A percentile compares a stretch with the other conserved stretches of the same genome.
Conservation (phyloP, 2,888 invertebrate species). For the Leptinotarsa peninsularis region DNA sequence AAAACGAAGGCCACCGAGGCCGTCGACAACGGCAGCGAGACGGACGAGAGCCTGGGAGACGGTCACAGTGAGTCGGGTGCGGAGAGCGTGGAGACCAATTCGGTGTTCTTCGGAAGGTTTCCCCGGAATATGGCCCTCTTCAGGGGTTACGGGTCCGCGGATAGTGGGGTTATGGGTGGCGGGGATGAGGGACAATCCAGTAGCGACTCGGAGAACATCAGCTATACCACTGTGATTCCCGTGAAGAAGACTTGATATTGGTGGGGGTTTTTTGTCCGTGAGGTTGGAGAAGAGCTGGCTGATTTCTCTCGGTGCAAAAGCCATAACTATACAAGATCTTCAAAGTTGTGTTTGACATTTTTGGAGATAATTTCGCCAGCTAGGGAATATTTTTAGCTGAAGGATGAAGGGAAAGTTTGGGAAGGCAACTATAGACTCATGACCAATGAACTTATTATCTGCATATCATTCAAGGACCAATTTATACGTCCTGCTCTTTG, state of each 20-base stretch:
- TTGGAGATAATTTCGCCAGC: too few species aligned
- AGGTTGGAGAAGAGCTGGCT: not conserved
- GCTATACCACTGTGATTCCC: slow-evolving; percentile 64
- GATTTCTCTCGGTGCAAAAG: too few species aligned
- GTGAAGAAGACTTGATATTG: slow-evolving; percentile 3
- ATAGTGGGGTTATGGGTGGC: slow-evolving; percentile 62
- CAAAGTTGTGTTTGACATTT: too few species aligned
- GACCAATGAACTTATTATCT: too few species aligned
- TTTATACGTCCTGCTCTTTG: too few species aligned
- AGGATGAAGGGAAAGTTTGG: too few species aligned
- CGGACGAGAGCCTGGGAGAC: slow-evolving; percentile 84
- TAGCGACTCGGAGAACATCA: slow-evolving; percentile 67
- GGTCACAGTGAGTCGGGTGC: slow-evolving; percentile 89
- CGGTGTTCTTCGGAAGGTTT: slow-evolving; percentile 85
- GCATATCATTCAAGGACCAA: too few species aligned
- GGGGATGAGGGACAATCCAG: slow-evolving; percentile 57
- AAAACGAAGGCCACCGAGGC: slow-evolving; percentile 23
- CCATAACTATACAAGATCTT: too few species aligned
- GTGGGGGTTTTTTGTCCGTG: not conserved
- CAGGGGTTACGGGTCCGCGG: slow-evolving; percentile 58
- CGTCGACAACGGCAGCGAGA: slow-evolving; percentile 70
- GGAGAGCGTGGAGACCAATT: slow-evolving; percentile 88
- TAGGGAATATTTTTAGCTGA: too few species aligned
- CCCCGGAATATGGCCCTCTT: slow-evolving; percentile 61
- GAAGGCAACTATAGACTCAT: too few species aligned